Conservation (phyloP, 2,113 vertebrate species). For the Pituophis catenifer region DNA sequence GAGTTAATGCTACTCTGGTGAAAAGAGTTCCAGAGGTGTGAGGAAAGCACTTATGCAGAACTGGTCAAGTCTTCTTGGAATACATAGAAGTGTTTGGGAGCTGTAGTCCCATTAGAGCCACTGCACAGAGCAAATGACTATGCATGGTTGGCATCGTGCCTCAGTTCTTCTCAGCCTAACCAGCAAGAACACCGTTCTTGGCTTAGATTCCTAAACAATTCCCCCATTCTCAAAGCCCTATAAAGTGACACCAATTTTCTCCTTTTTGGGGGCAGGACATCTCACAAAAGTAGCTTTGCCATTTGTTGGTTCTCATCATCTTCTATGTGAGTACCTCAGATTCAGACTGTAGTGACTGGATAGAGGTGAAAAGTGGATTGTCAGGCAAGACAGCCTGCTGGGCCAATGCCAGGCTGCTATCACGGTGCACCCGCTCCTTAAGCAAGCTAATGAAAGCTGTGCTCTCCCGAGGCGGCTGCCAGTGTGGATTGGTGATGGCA, state of each 20-base stretch:
- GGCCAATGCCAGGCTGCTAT: conserved; percentile 74
- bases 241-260: background rate
- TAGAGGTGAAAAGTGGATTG: conserved; percentile 80
- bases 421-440: conserved; percentile 91
- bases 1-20: background rate
- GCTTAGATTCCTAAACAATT: background rate
- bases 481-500: conserved; percentile 96
- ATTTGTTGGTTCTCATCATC: background rate
- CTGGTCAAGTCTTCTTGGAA: background rate
- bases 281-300: background rate
- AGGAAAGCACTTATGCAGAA: background rate
- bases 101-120: background rate
- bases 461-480: conserved; percentile 93
- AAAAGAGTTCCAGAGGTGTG: background rate
- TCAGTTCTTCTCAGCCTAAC: background rate
- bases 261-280: background rate
- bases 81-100: background rate
- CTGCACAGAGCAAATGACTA: background rate
- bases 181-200: background rate
- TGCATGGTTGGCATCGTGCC: background rate
- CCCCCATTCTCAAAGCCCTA: background rate
- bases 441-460: conserved; percentile 95
- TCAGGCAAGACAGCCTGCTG: conserved; percentile 77
- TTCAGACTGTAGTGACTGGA: conserved; percentile 82
- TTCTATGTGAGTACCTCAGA: conserved; percentile 76